Conservation (phyloP, 2,113 vertebrate species). For the Labeo catla region DNA sequence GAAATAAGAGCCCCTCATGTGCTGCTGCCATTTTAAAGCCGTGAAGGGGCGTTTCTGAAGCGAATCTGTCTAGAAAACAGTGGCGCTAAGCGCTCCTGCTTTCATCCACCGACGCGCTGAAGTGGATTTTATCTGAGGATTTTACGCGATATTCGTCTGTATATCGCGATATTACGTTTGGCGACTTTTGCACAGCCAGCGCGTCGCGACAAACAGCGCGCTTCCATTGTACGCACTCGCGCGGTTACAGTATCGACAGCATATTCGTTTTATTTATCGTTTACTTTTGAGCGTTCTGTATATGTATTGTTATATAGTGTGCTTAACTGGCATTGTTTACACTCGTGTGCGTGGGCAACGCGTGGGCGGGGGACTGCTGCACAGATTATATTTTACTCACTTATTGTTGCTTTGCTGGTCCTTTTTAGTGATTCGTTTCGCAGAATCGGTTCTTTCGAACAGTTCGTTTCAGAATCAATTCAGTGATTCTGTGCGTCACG, state of each 20-base stretch:
- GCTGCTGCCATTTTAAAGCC: conserved; percentile 65
- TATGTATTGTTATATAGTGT: background rate
- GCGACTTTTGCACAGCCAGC: background rate
- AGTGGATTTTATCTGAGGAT: background rate
- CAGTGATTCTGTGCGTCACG: background rate
- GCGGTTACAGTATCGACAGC: background rate
- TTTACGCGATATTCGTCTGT: background rate
- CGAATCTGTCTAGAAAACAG: conserved; percentile 43
- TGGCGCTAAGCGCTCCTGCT: background rate
- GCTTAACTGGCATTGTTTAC: conserved; percentile 51
- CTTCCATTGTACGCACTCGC: background rate
- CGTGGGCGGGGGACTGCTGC: conserved; percentile 28
- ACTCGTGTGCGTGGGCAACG: conserved; percentile 44
- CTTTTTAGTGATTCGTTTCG: background rate
- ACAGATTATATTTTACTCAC: conserved; percentile 17
- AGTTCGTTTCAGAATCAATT: background rate
- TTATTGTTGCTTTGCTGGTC: conserved; percentile 5
- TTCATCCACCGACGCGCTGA: background rate
- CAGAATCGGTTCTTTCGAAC: conserved; percentile 6
- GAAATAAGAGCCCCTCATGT: conserved; percentile 32
- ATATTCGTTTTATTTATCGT: background rate
- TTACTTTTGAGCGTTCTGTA: background rate
- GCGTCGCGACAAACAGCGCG: background rate
- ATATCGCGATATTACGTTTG: background rate
- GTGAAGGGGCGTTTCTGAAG: conserved; percentile 61